phyloP scores from a whole-genome alignment of 2,888 invertebrate genomes.

The Caenorhabditis japonica region DNA sequence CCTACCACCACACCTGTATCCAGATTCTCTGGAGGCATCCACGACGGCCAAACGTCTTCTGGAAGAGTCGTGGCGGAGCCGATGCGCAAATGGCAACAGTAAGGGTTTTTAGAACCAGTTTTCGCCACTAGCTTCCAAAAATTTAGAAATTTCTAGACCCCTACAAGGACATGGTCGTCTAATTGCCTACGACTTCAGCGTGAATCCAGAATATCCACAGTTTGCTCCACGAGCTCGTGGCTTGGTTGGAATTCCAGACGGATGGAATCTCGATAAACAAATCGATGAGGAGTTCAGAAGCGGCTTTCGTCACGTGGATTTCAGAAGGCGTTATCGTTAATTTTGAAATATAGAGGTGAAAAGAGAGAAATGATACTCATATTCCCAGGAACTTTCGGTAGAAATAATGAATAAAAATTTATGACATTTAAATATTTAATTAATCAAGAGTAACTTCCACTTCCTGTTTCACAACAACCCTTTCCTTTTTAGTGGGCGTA shows the following conservation, averaged over 20 bases:
- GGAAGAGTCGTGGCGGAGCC: not conserved
- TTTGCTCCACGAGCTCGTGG: slow-evolving; percentile 54
- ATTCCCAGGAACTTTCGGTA: too few species aligned
- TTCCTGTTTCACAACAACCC: not conserved
- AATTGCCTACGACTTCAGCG: slow-evolving; percentile 39
- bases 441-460: slow-evolving; percentile 2
- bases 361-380: too few species aligned
- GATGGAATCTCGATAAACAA: slow-evolving; percentile 52
- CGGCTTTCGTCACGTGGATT: slow-evolving; percentile 36
- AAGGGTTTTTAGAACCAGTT: not conserved
- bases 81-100: slow-evolving; percentile 11
- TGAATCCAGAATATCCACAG: slow-evolving; percentile 43
- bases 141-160: slow-evolving; percentile 37
- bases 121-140: too few species aligned
- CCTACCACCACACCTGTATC: slow-evolving; percentile 3
- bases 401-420: too few species aligned
- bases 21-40: slow-evolving; percentile 6
- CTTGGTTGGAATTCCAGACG: slow-evolving; percentile 56
- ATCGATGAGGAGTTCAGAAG: slow-evolving; percentile 51
- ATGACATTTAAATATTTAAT: not conserved
- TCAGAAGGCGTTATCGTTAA: slow-evolving; percentile 9
- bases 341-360: too few species aligned
- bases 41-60: slow-evolving; percentile 20
- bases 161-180: slow-evolving; percentile 17
- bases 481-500: slow-evolving; percentile 2